Percentiles rank a stretch among this genome's conserved stretches.
Evolutionary conservation across 2,888 invertebrate species (phyloP).

Genomic region (Rhagium mordax): DNA sequence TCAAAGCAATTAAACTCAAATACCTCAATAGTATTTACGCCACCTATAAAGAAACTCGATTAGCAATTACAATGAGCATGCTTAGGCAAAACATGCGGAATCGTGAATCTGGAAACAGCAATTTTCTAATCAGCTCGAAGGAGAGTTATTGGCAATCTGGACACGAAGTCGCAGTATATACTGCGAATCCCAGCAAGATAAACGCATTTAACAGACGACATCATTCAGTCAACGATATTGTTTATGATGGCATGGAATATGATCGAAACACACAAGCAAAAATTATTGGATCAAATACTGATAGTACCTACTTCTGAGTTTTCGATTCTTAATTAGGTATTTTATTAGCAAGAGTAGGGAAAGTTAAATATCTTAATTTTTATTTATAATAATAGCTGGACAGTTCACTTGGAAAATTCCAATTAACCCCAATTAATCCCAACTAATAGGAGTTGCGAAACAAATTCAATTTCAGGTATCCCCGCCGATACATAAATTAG

Average conservation of each 20-base stretch:
- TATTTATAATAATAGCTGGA: too few species aligned
- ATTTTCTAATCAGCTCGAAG: constrained; percentile 47
- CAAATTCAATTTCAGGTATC: too few species aligned
- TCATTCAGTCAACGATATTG: constrained; percentile 24
- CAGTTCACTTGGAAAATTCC: too few species aligned
- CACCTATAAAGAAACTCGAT: constrained; percentile 47
- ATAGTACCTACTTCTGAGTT: too few species aligned
- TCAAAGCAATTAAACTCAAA: constrained; percentile 45
- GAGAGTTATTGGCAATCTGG: constrained; percentile 45
- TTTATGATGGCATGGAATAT: constrained; percentile 9
- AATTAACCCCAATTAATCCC: too few species aligned
- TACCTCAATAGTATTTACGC: constrained; percentile 45
- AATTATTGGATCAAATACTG: too few species aligned
- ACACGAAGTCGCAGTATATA: constrained; percentile 36
- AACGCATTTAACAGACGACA: constrained; percentile 19
- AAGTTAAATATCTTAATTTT: too few species aligned
- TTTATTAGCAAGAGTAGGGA: too few species aligned
- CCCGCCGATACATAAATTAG: too few species aligned
- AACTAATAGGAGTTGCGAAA: too few species aligned
- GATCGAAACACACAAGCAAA: too few species aligned
- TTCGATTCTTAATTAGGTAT: too few species aligned
- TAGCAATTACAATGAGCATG: constrained; percentile 51
- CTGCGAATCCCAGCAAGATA: constrained; percentile 18
- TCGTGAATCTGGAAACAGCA: constrained; percentile 47
- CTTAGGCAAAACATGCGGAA: constrained; percentile 42